Conservation (phyloP, 2,888 invertebrate species). For the Aphodius sticticus region DNA sequence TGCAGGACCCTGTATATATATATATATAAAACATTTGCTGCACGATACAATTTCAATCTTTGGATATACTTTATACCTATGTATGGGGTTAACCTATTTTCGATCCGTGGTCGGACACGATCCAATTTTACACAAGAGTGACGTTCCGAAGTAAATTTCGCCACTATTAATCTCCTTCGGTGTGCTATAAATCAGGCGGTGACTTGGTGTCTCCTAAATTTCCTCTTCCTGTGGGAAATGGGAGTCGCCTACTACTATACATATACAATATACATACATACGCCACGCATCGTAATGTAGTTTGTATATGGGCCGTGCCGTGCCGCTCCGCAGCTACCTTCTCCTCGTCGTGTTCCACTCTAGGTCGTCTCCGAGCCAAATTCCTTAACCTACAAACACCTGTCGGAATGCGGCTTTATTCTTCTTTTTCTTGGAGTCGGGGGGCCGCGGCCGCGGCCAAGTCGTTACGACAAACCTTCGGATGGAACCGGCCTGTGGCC, state of each 20-base stretch:
- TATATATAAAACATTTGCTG: too few relatives aligned
- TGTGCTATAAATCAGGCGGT: slow-evolving; percentile 17
- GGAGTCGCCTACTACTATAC: background rate
- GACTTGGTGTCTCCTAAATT: slow-evolving; percentile 13
- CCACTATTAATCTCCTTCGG: slow-evolving; percentile 17
- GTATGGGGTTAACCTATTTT: background rate
- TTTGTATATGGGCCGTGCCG: slow-evolving; percentile 6
- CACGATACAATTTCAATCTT: background rate
- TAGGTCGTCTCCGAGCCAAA: slow-evolving; percentile 54
- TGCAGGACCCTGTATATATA: too few relatives aligned
- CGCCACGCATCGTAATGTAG: slow-evolving; percentile 12
- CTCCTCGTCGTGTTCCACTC: slow-evolving; percentile 32
- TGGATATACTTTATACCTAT: background rate
- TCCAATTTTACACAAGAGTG: slow-evolving; percentile 21
- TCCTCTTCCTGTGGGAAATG: slow-evolving; percentile 7
- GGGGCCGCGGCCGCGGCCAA: slow-evolving; percentile 46
- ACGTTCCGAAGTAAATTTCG: slow-evolving; percentile 19
- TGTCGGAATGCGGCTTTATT: slow-evolving; percentile 59
- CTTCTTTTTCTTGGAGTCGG: slow-evolving; percentile 55
- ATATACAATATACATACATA: background rate
- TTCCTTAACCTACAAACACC: slow-evolving; percentile 61
- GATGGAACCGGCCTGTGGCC: background rate
- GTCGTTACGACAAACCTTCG: slow-evolving; percentile 46
- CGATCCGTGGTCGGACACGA: slow-evolving; percentile 9
- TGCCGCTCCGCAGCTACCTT: slow-evolving; percentile 7